Evolutionary conservation across 2,888 invertebrate species (phyloP).

Genomic region (Limnephilus lunatus): DNA sequence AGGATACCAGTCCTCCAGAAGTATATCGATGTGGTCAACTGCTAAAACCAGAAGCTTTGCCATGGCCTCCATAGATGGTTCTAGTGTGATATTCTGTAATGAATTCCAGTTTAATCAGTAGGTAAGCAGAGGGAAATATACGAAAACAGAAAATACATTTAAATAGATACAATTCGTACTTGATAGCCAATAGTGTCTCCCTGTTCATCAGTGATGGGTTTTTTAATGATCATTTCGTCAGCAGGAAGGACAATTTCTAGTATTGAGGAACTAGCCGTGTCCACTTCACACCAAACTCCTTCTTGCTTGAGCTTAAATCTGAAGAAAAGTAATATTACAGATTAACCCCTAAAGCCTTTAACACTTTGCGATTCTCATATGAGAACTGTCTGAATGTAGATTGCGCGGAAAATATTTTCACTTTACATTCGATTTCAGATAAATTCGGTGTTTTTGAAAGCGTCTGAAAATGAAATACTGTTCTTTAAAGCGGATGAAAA

Average conservation of each 20-base stretch:
- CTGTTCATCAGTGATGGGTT: slow-evolving; percentile 71
- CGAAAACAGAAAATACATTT: background rate
- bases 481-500: too few relatives aligned
- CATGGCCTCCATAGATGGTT: slow-evolving; percentile 88
- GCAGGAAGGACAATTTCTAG: slow-evolving; percentile 92
- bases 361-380: too few relatives aligned
- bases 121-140: background rate
- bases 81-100: slow-evolving; percentile 81
- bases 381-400: too few relatives aligned
- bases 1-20: slow-evolving; percentile 99
- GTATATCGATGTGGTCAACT: slow-evolving; percentile 96
- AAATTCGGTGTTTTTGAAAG: too few relatives aligned
- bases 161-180: slow-evolving; percentile 67
- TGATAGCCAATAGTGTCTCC: slow-evolving; percentile 78
- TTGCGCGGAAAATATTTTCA: too few relatives aligned
- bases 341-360: background rate
- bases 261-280: slow-evolving; percentile 87
- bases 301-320: slow-evolving; percentile 89
- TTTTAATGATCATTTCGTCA: slow-evolving; percentile 71
- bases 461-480: too few relatives aligned
- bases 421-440: too few relatives aligned
- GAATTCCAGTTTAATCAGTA: slow-evolving; percentile 9
- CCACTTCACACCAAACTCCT: slow-evolving; percentile 90
- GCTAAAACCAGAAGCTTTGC: slow-evolving; percentile 90
- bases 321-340: slow-evolving; percentile 66